Percentiles rank a stretch among this genome's conserved stretches.
These are phyloP conservation scores for Bovichtus variegatus DNA, from an alignment of 2,797 vertebrate genomes.

Conservation along the genomic window DNA sequence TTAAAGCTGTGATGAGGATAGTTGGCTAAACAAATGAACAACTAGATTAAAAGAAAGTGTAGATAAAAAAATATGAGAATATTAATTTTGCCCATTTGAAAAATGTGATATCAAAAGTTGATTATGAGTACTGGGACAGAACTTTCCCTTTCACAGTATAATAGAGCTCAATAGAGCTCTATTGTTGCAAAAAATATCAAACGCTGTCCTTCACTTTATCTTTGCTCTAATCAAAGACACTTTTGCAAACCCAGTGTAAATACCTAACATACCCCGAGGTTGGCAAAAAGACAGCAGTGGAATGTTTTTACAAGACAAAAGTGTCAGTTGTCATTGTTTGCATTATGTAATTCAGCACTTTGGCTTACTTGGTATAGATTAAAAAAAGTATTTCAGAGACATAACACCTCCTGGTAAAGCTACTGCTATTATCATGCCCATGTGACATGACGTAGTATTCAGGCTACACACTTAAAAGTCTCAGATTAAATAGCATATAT, in stretches of 20 bases:
- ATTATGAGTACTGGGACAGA: not conserved
- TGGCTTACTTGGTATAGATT: not conserved
- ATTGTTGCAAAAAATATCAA: not conserved
- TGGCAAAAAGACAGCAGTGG: conserved; percentile 25
- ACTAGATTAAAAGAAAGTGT: not conserved
- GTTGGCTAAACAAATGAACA: not conserved
- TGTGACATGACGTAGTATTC: not conserved
- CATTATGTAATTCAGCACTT: conserved; percentile 13
- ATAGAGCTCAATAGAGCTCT: not conserved
- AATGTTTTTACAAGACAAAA: conserved; percentile 20
- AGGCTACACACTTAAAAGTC: not conserved
- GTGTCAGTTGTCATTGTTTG: not conserved
- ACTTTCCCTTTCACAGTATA: not conserved
- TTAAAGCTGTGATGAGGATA: not conserved
- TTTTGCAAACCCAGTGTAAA: not conserved
- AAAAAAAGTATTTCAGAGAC: not conserved
- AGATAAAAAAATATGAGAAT: not conserved
- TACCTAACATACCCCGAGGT: not conserved
- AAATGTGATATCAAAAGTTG: not conserved
- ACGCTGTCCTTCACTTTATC: not conserved
- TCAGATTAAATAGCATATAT: not conserved
- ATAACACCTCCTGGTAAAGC: not conserved
- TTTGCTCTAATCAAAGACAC: not conserved
- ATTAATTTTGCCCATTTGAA: not conserved
- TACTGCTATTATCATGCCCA: not conserved